These are phyloP conservation scores for Stenotaenia linearis DNA, from an alignment of 2,888 invertebrate genomes.

Conservation along the genomic window DNA sequence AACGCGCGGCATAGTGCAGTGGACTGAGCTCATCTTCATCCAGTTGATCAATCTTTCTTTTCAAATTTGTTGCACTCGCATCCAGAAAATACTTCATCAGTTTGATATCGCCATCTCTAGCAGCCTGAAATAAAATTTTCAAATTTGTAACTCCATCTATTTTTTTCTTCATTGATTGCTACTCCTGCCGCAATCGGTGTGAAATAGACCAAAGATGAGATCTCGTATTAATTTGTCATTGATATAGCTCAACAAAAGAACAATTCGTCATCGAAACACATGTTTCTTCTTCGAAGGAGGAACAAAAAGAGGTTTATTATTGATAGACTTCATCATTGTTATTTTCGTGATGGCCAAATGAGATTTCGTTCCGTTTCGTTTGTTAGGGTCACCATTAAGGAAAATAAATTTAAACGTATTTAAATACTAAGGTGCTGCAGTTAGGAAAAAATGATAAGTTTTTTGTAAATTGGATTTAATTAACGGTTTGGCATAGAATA, in stretches of 20 bases:
- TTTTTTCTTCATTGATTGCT: neutral
- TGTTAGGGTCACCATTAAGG: neutral
- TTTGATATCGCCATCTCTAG: slow-evolving; percentile 32
- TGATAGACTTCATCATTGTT: neutral
- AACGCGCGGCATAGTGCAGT: slow-evolving; percentile 50
- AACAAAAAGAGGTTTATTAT: neutral
- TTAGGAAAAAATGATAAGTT: neutral
- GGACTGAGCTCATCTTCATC: slow-evolving; percentile 48
- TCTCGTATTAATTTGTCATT: neutral
- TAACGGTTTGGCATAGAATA: neutral
- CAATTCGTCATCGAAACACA: neutral
- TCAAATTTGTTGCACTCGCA: neutral
- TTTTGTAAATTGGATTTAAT: neutral
- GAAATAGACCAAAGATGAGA: neutral
- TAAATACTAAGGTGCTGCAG: neutral
- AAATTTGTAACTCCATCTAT: neutral
- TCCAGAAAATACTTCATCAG: slow-evolving; percentile 30
- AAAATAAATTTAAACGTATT: neutral
- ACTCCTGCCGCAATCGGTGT: neutral
- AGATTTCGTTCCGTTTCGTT: neutral
- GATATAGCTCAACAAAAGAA: neutral
- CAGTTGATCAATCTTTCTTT: slow-evolving; percentile 44
- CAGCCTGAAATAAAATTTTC: slow-evolving; percentile 28
- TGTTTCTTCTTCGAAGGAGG: neutral
- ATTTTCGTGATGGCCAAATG: neutral